These are phyloP conservation scores for Laticauda colubrina DNA, from an alignment of 2,113 vertebrate species.

Conservation along the genomic window DNA sequence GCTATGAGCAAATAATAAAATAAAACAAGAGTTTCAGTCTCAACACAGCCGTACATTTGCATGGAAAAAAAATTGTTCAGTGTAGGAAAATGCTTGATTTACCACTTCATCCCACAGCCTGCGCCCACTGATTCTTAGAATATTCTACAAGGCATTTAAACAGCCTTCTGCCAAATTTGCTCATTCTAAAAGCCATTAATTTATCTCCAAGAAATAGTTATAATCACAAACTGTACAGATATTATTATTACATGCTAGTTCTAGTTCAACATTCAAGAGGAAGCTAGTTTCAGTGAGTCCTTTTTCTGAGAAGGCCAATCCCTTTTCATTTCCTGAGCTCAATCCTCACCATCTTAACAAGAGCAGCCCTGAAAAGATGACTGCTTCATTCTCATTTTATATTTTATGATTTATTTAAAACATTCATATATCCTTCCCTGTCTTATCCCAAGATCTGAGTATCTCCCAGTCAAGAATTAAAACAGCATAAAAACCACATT, in stretches of 20 bases:
- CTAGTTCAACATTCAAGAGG: background rate
- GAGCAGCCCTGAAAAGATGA: background rate
- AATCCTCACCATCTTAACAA: background rate
- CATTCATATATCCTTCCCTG: background rate
- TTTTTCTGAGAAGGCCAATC: background rate
- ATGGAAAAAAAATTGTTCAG: background rate
- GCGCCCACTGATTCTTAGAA: background rate
- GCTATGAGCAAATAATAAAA: background rate
- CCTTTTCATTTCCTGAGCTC: background rate
- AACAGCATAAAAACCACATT: background rate
- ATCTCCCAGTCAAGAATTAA: background rate
- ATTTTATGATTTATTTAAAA: background rate
- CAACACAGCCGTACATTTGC: too few species aligned
- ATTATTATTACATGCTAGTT: background rate
- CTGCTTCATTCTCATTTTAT: conserved; percentile 22
- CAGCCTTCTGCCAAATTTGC: background rate
- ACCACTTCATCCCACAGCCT: background rate
- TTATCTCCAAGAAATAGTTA: background rate
- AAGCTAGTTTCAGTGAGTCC: background rate
- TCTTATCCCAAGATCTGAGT: background rate
- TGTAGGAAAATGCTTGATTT: background rate
- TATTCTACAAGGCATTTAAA: background rate
- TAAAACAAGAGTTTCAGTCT: background rate
- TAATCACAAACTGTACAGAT: background rate
- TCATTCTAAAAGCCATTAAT: background rate